Evolutionary conservation across 2,888 invertebrate genomes (phyloP).

Genomic region (Eudemis profundana): DNA sequence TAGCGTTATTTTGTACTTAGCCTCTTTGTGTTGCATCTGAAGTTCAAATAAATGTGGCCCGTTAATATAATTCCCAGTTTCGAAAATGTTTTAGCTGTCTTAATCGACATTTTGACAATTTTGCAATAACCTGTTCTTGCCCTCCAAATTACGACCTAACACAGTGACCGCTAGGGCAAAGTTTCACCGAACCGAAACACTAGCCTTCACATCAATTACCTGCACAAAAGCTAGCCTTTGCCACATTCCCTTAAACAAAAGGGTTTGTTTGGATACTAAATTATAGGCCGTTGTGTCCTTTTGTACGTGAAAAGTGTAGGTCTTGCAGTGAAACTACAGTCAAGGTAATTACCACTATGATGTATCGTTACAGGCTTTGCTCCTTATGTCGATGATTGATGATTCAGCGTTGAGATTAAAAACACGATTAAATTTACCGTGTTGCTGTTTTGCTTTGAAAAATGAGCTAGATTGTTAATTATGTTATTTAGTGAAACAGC

Average conservation of each 20-base stretch:
- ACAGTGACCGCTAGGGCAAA: conserved; percentile 8
- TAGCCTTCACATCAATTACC: conserved; percentile 34
- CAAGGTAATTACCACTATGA: conserved; percentile 39
- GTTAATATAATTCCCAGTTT: too few species aligned
- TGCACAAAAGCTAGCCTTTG: conserved; percentile 34
- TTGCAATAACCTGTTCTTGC: not conserved
- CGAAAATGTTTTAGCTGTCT: too few species aligned
- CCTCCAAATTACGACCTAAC: not conserved
- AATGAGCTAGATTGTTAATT: not conserved
- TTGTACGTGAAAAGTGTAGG: not conserved
- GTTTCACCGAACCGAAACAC: conserved; percentile 17
- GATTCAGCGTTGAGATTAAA: conserved; percentile 26
- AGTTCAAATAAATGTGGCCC: too few species aligned
- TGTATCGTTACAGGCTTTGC: conserved; percentile 36
- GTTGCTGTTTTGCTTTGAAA: not conserved
- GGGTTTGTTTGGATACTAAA: not conserved
- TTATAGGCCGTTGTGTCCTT: not conserved
- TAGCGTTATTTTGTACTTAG: conserved; percentile 17
- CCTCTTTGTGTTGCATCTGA: not conserved
- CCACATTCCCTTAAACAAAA: conserved; percentile 1
- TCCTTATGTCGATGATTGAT: conserved; percentile 35
- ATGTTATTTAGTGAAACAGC: not conserved
- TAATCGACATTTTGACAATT: too few species aligned
- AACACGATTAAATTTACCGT: conserved; percentile 18
- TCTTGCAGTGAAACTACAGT: conserved; percentile 29